Percentiles rank a stretch among this genome's conserved stretches.
These are phyloP conservation scores for Tetragonisca angustula DNA, from an alignment of 2,888 invertebrate genomes.

Conservation along the genomic window DNA sequence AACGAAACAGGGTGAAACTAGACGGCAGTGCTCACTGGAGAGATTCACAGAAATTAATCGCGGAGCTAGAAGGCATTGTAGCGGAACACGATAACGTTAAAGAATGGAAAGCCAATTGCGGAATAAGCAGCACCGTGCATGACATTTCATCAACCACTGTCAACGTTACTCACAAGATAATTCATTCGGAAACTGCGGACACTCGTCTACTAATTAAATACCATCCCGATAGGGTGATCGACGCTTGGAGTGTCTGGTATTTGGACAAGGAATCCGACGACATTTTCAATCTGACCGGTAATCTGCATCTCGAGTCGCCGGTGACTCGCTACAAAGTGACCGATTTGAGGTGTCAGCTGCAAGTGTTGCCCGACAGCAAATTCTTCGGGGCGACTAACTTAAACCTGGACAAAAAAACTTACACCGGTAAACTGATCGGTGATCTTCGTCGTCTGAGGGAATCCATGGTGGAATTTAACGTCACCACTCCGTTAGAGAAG, in stretches of 20 bases:
- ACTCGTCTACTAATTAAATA: conserved; percentile 85
- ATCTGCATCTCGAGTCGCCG: conserved; percentile 88
- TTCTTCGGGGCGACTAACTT: conserved; percentile 89
- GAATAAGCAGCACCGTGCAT: conserved; percentile 86
- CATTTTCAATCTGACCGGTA: conserved; percentile 87
- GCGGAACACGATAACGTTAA: conserved; percentile 83
- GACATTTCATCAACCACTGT: conserved; percentile 86
- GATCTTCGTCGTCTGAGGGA: conserved; percentile 90
- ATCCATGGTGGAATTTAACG: conserved; percentile 89
- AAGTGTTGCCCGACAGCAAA: conserved; percentile 87
- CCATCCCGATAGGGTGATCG: conserved; percentile 88
- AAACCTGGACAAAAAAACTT: conserved; percentile 89
- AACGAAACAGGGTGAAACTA: conserved; percentile 84
- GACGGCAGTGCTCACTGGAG: conserved; percentile 87
- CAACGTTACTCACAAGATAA: conserved; percentile 86
- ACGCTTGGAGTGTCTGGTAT: conserved; percentile 90
- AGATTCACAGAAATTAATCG: conserved; percentile 85
- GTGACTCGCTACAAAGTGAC: conserved; percentile 88
- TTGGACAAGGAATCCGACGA: conserved; percentile 86
- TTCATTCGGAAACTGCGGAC: conserved; percentile 84
- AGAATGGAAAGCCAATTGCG: conserved; percentile 84
- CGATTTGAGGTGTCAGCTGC: conserved; percentile 88
- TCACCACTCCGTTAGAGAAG: conserved; percentile 90
- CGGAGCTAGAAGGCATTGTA: conserved; percentile 86
- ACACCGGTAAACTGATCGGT: conserved; percentile 86